These are phyloP conservation scores for Microctonus hyperodae DNA, from an alignment of 2,888 invertebrate genomes.

Conservation along the genomic window DNA sequence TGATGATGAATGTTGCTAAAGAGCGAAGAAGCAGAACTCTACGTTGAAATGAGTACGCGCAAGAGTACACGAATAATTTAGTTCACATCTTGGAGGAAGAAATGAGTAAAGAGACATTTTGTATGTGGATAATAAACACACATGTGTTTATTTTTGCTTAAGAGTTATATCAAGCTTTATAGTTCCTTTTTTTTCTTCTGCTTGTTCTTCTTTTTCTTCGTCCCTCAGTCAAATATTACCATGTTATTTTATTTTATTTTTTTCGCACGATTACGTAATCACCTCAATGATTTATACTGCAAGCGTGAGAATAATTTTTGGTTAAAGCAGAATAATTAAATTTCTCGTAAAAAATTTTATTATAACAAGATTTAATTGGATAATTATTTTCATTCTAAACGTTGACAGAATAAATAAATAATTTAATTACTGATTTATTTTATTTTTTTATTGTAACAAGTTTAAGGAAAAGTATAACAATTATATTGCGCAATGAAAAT, in stretches of 20 bases:
- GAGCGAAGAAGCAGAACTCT: conserved; percentile 9
- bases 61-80: conserved; percentile 10
- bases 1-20: conserved; percentile 1
- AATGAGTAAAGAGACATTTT: not conserved
- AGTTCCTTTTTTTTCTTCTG: not conserved
- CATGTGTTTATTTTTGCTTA: not conserved
- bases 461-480: too few species aligned
- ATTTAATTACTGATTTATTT: not conserved
- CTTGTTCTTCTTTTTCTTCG: too few species aligned
- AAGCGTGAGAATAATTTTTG: conserved; percentile 1
- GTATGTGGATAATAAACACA: not conserved
- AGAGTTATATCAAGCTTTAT: not conserved
- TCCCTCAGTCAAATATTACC: too few species aligned
- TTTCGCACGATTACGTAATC: conserved; percentile 4
- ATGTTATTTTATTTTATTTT: too few species aligned
- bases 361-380: not conserved
- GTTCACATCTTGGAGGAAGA: not conserved
- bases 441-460: not conserved
- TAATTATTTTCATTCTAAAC: not conserved
- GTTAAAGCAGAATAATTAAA: not conserved
- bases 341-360: not conserved
- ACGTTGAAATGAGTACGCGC: not conserved
- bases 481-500: too few species aligned
- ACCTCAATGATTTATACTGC: not conserved
- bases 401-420: not conserved